Base-by-base conservation (phyloP, 1,140 invertebrate species). In the Euglossa dilemma region DNA sequence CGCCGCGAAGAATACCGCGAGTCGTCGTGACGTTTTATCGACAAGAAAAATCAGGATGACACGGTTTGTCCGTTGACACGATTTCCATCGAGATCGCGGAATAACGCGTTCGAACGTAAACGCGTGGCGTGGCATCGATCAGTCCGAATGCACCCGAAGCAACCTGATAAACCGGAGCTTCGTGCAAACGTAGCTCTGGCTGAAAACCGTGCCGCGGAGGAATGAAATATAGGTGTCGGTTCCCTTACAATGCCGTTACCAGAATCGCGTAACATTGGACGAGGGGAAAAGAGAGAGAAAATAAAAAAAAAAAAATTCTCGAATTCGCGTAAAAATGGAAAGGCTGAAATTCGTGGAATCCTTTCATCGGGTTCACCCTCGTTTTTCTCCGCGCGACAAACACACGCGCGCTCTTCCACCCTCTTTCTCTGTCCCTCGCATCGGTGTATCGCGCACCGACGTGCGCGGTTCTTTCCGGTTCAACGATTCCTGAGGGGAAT, bases 401-500 rank as follows among this genome's bases (percentile, higher is more conserved):
- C 54, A 64, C 70, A 45, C 70, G n/a, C 57, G 47, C 45, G 23
- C 25, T 52, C 43, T 11, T 23, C 11, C 6, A 56, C 14, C 12
- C 59, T 64, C 45, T 18, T 45, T 23, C 18, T 56, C 14, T 45
- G n/a, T 16, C 52, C 23, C 1, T 56, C 20, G 6, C n/a, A 14
- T 12, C 2, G 11, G 25, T 12, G 0, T 6, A 11, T 8, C 11
- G 12, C 57, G n/a, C n/a, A 59, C 57, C 16, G 3, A 28, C 16
- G 4, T 18, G 28, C 61, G 18, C 54, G 43, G 47, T n/a, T 50
- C 76, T 74, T 73, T 89, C 77, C 67, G 84, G 84, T 80, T 61
- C 72, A 88, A 66, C 72, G 77, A 86, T 69, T 84, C 64, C 69
- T 47, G 56, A 76, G 52, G 18, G 73, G 85, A 71, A 66, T 69